Evolutionary conservation across 2,113 vertebrate species (phyloP).

Genomic region (Psephotus haematonotus): DNA sequence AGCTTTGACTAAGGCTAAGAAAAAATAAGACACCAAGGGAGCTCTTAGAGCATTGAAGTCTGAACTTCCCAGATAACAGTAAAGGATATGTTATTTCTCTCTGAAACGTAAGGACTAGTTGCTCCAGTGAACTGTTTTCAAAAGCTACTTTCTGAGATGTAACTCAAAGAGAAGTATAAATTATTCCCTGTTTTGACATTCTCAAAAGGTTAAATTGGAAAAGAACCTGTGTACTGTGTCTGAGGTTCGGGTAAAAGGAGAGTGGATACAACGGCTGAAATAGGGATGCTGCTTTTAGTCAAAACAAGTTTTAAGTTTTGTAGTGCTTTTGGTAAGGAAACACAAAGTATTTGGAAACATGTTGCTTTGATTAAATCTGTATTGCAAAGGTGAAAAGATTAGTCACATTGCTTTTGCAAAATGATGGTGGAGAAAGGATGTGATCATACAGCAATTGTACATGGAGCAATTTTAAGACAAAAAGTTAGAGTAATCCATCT

Average conservation of each 20-base stretch:
- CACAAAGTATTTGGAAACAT: neutral
- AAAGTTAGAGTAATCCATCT: neutral
- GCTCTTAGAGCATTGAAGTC: neutral
- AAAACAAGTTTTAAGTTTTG: neutral
- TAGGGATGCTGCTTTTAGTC: neutral
- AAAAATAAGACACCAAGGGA: neutral
- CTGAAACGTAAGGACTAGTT: neutral
- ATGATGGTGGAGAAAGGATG: neutral
- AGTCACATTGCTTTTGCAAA: neutral
- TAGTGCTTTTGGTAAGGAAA: neutral
- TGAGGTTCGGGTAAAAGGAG: neutral
- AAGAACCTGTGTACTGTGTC: neutral
- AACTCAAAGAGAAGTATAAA: neutral
- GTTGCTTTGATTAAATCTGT: neutral
- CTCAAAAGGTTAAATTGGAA: conserved; percentile 19
- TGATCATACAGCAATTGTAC: neutral
- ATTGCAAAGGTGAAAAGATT: neutral
- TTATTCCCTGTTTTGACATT: conserved; percentile 22
- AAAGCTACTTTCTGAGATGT: conserved; percentile 22
- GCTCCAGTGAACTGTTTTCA: conserved; percentile 32
- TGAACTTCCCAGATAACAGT: neutral
- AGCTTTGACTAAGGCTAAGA: neutral
- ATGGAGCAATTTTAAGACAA: neutral
- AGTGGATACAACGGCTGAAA: neutral
- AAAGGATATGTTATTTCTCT: neutral